A percentile compares a stretch with the other conserved stretches of the same genome.
Evolutionary conservation across 2,888 invertebrate genomes (phyloP).

Genomic region (Blera fallax): DNA sequence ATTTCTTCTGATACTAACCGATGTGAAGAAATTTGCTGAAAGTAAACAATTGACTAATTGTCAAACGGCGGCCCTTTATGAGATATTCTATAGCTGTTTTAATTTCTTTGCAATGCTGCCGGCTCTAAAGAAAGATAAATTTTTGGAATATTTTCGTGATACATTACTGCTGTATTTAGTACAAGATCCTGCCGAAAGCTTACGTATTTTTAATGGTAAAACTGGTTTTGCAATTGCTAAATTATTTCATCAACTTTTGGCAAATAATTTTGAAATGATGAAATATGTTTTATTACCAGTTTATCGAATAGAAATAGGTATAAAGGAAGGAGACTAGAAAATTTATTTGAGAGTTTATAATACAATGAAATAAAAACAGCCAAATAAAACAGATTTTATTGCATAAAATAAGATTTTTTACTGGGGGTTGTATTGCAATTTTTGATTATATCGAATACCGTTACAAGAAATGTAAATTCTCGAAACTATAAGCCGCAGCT

Average conservation of each 20-base stretch:
- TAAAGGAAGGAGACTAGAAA: background rate
- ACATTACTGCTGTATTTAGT: conserved; percentile 36
- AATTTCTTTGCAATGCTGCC: conserved; percentile 7
- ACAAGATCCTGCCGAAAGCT: conserved; percentile 36
- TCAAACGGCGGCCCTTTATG: conserved; percentile 42
- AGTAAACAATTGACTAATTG: background rate
- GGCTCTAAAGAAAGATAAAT: background rate
- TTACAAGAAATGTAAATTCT: too few species aligned
- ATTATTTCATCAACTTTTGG: conserved; percentile 42
- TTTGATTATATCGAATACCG: too few species aligned
- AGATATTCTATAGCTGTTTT: conserved; percentile 51
- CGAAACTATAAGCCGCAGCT: too few species aligned
- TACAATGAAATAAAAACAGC: too few species aligned
- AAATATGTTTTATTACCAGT: conserved; percentile 12
- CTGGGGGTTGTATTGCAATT: too few species aligned
- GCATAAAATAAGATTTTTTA: too few species aligned
- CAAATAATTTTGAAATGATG: conserved; percentile 20
- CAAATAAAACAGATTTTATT: too few species aligned
- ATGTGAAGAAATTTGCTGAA: background rate
- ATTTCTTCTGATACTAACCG: background rate
- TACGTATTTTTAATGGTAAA: conserved; percentile 38
- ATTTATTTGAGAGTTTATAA: too few species aligned
- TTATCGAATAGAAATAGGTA: background rate
- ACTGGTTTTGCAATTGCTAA: conserved; percentile 46
- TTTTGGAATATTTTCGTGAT: conserved; percentile 44